Percentiles rank a stretch among this genome's conserved stretches.
Conservation (phyloP, 2,113 vertebrate species). For the Ptilorrhoa leucosticta region DNA sequence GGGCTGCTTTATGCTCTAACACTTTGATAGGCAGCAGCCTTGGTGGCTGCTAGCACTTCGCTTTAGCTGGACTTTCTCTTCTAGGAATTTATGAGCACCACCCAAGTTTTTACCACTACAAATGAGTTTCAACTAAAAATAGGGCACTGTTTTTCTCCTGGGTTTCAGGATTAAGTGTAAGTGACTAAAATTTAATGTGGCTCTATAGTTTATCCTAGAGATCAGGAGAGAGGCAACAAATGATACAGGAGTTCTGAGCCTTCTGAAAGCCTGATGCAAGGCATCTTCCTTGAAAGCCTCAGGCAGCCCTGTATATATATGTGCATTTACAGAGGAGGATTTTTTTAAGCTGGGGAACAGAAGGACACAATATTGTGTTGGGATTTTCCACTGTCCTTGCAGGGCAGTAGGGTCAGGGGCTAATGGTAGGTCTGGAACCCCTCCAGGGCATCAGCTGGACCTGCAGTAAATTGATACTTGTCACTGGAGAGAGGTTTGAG, state of each 20-base stretch:
- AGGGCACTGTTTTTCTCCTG: accelerated
- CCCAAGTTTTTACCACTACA: neutral
- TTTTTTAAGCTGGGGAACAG: neutral
- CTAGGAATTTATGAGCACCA: neutral
- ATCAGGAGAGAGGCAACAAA: neutral
- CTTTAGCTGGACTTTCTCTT: neutral
- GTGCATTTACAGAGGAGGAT: neutral
- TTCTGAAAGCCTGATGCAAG: neutral
- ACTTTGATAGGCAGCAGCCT: neutral
- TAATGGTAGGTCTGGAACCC: neutral
- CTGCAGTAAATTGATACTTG: neutral
- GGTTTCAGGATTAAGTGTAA: neutral
- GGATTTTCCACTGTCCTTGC: neutral
- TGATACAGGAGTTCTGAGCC: neutral
- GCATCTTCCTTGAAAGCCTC: neutral
- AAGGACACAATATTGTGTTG: neutral
- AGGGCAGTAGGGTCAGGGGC: neutral
- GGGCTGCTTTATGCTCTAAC: neutral
- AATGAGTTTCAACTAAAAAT: neutral
- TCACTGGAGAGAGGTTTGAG: neutral
- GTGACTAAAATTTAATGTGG: neutral
- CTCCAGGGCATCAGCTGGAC: neutral
- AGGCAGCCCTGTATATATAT: neutral
- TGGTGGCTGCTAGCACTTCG: neutral
- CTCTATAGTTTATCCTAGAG: neutral